Base-by-base conservation (phyloP, 1,140 invertebrate genomes). In the Drosophila oshimai region DNA sequence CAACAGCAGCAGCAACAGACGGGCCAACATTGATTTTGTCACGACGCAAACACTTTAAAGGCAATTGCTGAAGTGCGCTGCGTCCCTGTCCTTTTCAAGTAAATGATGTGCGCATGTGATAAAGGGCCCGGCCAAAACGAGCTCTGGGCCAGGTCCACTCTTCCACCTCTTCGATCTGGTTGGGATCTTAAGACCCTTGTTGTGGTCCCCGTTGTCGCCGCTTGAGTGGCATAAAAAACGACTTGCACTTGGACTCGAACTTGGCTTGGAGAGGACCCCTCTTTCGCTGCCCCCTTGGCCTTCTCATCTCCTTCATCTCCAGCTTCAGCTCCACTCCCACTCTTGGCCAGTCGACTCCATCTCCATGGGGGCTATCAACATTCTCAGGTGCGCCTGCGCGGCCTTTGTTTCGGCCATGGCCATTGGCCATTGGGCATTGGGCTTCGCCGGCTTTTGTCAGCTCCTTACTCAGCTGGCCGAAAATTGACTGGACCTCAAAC, bases 1-100 rank as follows among this genome's bases (percentile, higher is more conserved):
- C 57, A 39, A 24, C 45, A 18, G 57, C 26, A 18, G 46, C 61
- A 22, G 28, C 53, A 60, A 45, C 67, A 71, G 68, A 71, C 68
- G 68, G 68, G 44, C 39, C 83, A 81, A 90, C 88, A 90, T 90
- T 90, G 88, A 90, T 90, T 89, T 90, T 90, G 88, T 90, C 88
- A 90, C 88, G 88, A 90, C 88, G 78, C 77, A 87, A 76, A 89
- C 80, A 87, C 71, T 87, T 87, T 87, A 81, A 87, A 86, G 73
- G 78, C 83, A 87, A 87, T 87, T 87, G 81, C 81, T 86, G 70
- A 86, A 84, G 80, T 86, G 80, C 79, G 80, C 75, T 53, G 36
- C 70, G 75, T 78, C 54, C 44, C 55, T 53, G 62, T 62, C 53
- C 37, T 62, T 44, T 44, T 46, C 44, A 49, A 87, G 81, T 81